Evolutionary conservation across 2,888 invertebrate genomes (phyloP), one percentile per base, ranked within the genome.

Genomic region (Podabrus alpinus): DNA sequence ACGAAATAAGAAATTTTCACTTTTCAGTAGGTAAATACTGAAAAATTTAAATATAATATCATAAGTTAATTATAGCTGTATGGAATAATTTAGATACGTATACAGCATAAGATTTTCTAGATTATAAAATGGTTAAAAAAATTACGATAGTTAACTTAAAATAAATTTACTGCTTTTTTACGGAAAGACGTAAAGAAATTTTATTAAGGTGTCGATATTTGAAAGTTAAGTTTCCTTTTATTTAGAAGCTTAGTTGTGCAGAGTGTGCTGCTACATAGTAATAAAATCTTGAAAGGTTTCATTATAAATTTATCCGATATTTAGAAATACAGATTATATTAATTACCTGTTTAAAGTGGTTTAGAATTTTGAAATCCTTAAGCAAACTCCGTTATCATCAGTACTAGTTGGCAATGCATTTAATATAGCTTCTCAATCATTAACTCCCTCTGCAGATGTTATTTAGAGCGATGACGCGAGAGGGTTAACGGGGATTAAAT

Each of bases 401-500:
- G 68, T 45, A 75, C 69, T 64, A 74, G 75, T 75, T 75, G 78
- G 76, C 72, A 74, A 78, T 77, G 79, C 76, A 79, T 77, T 79
- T 76, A 79, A 74, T 77, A 77, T 62, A 67, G 70, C 75, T 75
- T 71, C 79, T 77, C 77, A 68, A 75, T 80, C 78, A 80, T 79
- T 78, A 77, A 78, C 77, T 76, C 80, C 78, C 79, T 79, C 71
- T 73, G 77, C 77, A 78, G 78, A 78, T 74, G 77, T 77, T 75
- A 77, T 73, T 79, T 77, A 73, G 82, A 79, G 84, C 82, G 86
- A 86, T 85, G 87, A 86, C 85, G 86, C 85, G 86, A 86, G 86
- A 86, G 86, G 87, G 86, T 87, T 87, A 87, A 86, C 85, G 85
- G 82, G 85, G 86, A 87, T 87, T 87, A 87, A 87, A 86, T 86